Evolutionary conservation across 1,140 invertebrate genomes (phyloP), one percentile per base, ranked within the genome.

Genomic region (Apocrypta bakeri): DNA sequence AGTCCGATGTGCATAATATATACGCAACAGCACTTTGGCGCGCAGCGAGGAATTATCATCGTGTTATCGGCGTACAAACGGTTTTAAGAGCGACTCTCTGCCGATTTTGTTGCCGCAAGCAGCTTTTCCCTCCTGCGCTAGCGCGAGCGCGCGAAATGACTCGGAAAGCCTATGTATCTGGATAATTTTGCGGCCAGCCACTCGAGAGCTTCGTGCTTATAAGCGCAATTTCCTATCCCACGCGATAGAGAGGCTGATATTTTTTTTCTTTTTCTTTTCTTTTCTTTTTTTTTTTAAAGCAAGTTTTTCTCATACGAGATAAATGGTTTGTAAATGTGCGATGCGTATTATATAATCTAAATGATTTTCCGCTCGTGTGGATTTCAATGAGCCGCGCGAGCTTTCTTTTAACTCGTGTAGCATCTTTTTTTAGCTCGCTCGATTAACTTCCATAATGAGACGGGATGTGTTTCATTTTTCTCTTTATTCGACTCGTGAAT

Each of bases 311-410:
- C 14, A 25, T n/a, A 4, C 66, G 25, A 14, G 27, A 8, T 37
- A 21, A 71, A 71, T 37, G 68, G 37, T 71, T 71, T 71, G 68
- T 37, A 71, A 71, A 71, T 33, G n/a, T n/a, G 68, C 68, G 68
- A n/a, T 66, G 21, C 31, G 21, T 17, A 0, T n/a, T n/a, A 56
- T 56, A 56, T 21, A 14, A 6, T 17, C 29, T 7, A 31, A 71
- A 8, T 37, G 68, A 71, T 71, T 71, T 71, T 71, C 27, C 31
- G 31, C 17, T n/a, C 3, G 68, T 6, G 31, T 31, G 29, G 17
- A 24, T 21, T 33, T 33, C 25, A 9, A 7, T 66, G 63, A 29
- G 11, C 31, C 27, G 27, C 68, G 64, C 25, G 31, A n/a, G 31
- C 31, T 21, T 33, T 37, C 29, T 17, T 37, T 71, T 37, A 12